Evolutionary conservation across 2,888 invertebrate species (phyloP), one percentile per base, ranked within the genome.

Genomic region (Magallana nippona): DNA sequence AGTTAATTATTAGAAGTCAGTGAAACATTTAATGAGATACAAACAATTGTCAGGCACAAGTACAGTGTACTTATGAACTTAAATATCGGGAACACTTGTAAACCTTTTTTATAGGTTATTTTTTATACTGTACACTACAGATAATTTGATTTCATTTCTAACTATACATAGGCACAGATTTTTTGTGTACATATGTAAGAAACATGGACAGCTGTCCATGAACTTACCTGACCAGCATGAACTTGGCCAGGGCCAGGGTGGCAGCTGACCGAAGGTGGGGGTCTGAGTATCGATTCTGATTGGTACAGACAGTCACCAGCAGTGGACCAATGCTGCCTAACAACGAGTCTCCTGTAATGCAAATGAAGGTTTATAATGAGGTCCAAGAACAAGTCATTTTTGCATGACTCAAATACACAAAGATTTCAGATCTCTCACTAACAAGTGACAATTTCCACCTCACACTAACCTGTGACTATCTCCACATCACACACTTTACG

Each of bases 191-290:
- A 60, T 10, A 17, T 78, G n/a, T 78, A 44, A 44, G n/a, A n/a
- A n/a, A n/a, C n/a, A n/a, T n/a, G n/a, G n/a, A n/a, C n/a, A 44
- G n/a, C 17, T 55, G 55, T 78, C 44, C 60, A 63, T 8, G 32
- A 58, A 58, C 86, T 86, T 79, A 95, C 95, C 94, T 94, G 85
- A 98, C 96, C 55, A 95, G 91, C 95, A 95, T 95, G 88, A 94
- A 95, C 90, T 97, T 96, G 82, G 95, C 95, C 17, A 97, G 95
- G 0, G 98, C 96, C 27, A 97, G 95, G 0, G 96, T 96, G 86
- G 96, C 96, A 1, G 97, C 95, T 81, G 96, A 95, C 94, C 96
- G 96, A 82, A 97, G 90, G 71, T 95, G 92, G 55, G 95, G 94
- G 89, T 96, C 95, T 8, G 95, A 94, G 91, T 96, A 96, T 88